phyloP scores from a whole-genome alignment of 2,113 vertebrate species.

The Empidonax traillii region DNA sequence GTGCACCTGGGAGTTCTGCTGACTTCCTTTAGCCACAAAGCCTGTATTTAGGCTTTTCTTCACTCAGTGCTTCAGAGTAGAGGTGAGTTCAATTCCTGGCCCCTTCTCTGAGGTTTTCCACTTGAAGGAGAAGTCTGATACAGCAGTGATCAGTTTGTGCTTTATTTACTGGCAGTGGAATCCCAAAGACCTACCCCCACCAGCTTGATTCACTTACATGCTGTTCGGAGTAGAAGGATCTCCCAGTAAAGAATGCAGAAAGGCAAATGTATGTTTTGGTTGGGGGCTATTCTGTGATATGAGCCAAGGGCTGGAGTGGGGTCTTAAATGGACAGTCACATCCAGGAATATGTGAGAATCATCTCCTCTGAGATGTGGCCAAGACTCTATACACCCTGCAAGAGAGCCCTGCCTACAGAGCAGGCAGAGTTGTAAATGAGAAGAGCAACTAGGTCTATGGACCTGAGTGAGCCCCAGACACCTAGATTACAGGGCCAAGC shows the following conservation, averaged over 20 bases:
- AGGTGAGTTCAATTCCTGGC: neutral
- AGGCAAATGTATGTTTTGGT: neutral
- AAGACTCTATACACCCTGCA: neutral
- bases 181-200: neutral
- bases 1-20: neutral
- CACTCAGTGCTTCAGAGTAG: neutral
- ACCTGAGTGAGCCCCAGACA: neutral
- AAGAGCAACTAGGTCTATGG: neutral
- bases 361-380: neutral
- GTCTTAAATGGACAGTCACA: neutral
- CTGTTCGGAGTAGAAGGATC: neutral
- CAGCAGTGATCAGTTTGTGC: neutral
- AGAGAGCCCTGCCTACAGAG: neutral
- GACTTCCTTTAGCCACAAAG: neutral
- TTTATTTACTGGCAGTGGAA: neutral
- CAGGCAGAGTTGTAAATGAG: neutral
- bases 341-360: neutral
- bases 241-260: neutral
- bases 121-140: neutral
- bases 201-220: neutral
- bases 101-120: neutral
- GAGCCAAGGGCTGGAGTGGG: neutral
- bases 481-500: neutral
- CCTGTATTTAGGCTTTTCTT: neutral
- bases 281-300: neutral